Conservation (phyloP, 2,888 invertebrate genomes). For the Ornithoptera alexandrae region DNA sequence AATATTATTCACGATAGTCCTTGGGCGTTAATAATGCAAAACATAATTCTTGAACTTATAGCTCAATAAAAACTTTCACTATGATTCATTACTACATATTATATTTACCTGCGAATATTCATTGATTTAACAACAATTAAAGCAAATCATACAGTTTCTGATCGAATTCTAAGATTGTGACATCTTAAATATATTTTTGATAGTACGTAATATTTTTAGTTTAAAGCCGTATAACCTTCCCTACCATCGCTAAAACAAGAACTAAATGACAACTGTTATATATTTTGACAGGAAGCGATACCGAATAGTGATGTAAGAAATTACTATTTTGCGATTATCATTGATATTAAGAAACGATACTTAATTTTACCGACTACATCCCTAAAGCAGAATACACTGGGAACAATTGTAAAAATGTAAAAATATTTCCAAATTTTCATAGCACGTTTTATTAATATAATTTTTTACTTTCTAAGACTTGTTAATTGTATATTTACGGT, state of each 20-base stretch:
- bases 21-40: not conserved
- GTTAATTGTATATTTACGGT: too few species aligned
- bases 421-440: too few species aligned
- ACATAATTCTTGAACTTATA: constrained; percentile 21
- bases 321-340: not conserved
- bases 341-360: too few species aligned
- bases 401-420: too few species aligned
- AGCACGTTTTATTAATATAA: too few species aligned
- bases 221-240: constrained; percentile 43
- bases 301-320: not conserved
- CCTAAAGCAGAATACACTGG: too few species aligned
- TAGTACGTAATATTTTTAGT: constrained; percentile 13
- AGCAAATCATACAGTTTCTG: constrained; percentile 51
- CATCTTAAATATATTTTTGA: constrained; percentile 46
- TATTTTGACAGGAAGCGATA: not conserved
- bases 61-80: constrained; percentile 58
- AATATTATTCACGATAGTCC: not conserved
- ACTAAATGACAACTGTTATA: constrained; percentile 8
- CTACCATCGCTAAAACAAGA: constrained; percentile 53
- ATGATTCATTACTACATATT: constrained; percentile 35
- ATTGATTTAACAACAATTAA: constrained; percentile 42
- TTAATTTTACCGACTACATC: too few species aligned
- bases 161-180: constrained; percentile 41
- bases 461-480: too few species aligned
- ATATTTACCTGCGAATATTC: constrained; percentile 54